phyloP scores from a whole-genome alignment of 2,888 invertebrate genomes.

The Melanophora roralis region DNA sequence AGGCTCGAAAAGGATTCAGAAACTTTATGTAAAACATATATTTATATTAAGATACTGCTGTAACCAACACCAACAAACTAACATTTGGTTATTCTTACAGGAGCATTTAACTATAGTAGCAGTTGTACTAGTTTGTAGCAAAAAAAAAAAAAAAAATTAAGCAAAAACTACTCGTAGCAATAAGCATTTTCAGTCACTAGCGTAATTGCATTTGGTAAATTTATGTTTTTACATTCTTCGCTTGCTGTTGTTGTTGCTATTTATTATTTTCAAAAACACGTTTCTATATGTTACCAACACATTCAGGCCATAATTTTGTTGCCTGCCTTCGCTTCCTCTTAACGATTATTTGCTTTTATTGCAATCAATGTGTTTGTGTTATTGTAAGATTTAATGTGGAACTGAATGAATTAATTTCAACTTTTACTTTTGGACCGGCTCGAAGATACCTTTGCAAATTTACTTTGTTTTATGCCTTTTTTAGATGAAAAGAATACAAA shows the following conservation, averaged over 20 bases:
- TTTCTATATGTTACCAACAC: slow-evolving; percentile 40
- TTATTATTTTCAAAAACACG: slow-evolving; percentile 44
- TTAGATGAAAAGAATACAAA: background rate
- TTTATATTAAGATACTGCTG: background rate
- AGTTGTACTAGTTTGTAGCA: background rate
- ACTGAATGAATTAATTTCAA: slow-evolving; percentile 15
- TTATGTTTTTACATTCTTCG: slow-evolving; percentile 59
- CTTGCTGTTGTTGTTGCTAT: background rate
- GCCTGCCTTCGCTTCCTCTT: background rate
- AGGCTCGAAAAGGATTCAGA: slow-evolving; percentile 42
- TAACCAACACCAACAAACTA: background rate
- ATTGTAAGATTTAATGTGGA: background rate
- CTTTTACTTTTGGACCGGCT: background rate
- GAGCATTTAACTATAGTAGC: background rate
- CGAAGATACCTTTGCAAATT: background rate
- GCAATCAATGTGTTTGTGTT: background rate
- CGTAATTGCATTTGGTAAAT: slow-evolving; percentile 65
- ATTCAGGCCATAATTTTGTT: slow-evolving; percentile 24
- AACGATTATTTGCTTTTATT: background rate
- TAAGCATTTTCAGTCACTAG: slow-evolving; percentile 58
- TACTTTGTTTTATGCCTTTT: background rate
- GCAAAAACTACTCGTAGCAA: slow-evolving; percentile 38
- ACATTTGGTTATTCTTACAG: background rate
- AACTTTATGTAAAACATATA: slow-evolving; percentile 16
- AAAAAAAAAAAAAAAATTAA: background rate